Conservation (phyloP, 2,113 vertebrate species). For the Calonectris borealis region DNA sequence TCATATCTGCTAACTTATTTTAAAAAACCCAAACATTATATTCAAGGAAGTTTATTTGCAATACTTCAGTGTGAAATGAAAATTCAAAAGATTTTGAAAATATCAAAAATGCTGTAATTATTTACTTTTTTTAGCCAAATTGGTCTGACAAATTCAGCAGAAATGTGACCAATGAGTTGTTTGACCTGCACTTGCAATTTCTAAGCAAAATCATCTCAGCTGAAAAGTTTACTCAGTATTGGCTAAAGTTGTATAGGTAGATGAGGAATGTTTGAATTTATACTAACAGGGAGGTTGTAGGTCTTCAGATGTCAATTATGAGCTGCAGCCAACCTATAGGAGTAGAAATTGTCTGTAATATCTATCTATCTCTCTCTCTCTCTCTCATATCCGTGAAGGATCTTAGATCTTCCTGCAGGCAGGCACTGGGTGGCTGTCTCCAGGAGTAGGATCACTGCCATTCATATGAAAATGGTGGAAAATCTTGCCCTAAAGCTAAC, state of each 20-base stretch:
- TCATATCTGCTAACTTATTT: background rate
- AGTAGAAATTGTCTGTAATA: background rate
- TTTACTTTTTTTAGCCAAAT: background rate
- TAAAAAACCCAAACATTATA: background rate
- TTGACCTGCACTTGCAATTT: background rate
- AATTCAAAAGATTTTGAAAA: background rate
- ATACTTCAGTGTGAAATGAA: background rate
- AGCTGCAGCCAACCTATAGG: background rate
- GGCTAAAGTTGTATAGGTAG: background rate
- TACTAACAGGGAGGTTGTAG: background rate
- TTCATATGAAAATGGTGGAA: slow-evolving; percentile 52
- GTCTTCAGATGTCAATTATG: background rate
- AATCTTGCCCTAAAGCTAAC: slow-evolving; percentile 61
- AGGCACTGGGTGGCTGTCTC: background rate
- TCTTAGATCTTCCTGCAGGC: background rate
- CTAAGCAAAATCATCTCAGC: background rate
- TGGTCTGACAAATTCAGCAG: background rate
- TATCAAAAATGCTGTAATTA: background rate
- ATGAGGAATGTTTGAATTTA: background rate
- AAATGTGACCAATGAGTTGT: background rate
- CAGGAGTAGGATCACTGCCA: background rate
- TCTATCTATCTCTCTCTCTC: too few species aligned
- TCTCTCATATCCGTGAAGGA: background rate
- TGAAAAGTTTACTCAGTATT: background rate
- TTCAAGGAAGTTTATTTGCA: background rate